Base-by-base conservation (phyloP, 2,113 vertebrate species). In the Plectropomus leopardus region DNA sequence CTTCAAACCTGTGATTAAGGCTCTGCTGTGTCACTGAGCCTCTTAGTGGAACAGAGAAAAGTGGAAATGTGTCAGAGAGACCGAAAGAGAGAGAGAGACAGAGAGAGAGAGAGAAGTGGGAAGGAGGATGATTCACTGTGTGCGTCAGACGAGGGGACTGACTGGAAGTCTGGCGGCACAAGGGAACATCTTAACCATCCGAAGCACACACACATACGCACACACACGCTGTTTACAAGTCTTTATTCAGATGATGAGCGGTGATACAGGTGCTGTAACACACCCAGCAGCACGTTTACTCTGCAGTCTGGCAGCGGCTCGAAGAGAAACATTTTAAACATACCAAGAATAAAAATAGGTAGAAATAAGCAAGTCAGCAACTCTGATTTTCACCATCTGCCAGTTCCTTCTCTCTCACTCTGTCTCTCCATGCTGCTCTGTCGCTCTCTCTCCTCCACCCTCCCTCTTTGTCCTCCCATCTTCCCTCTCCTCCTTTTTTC, bases 71-170 rank as follows among this genome's bases (percentile, higher is more conserved):
- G 63, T 76, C 61, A 67, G 67, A 78, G 59, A 71, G 71, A 82
- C 10, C 2, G 70, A 74, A 34, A 50, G 54, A 32, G 48, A 54
- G 48, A 40, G 64, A 16, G 36, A 61, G 65, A 45, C 69, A 28
- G 55, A 76, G 68, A 64, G 50, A 78, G 72, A 64, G 65, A 67
- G 72, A 68, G 71, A 81, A 69, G 78, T 73, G 59, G 61, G 76
- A 84, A 80, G 72, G 44, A 67, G 78, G 90, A 91, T 94, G 92
- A 93, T 89, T 94, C 94, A 94, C 86, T 60, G 76, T 68, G 77
- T 91, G 92, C 89, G 92, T 94, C 92, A 94, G 92, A 89, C 86
- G 16, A 72, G 23, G 48, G 78, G 76, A 91, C 86, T 91, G 88
- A 90, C 87, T 90, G 84, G 72, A 89, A 92, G 87, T 87, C 88